Conservation (phyloP, 2,113 vertebrate genomes). For the Rhinichthys klamathensis region DNA sequence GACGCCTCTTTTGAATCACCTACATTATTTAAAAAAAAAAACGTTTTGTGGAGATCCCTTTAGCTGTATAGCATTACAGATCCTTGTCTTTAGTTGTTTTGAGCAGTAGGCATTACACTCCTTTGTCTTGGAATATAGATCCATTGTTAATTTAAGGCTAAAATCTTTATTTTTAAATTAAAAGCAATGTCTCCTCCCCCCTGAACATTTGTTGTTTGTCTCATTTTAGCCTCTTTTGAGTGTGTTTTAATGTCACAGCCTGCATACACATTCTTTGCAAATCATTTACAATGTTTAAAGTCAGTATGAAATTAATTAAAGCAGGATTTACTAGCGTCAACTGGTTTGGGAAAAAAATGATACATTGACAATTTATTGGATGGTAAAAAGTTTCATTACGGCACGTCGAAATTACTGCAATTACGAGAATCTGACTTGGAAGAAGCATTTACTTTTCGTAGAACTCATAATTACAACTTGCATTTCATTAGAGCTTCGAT, state of each 20-base stretch:
- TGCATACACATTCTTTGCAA: too few species aligned
- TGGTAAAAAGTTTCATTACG: not conserved
- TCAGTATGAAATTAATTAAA: not conserved
- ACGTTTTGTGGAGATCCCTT: not conserved
- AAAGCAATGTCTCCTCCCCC: slow-evolving; percentile 27
- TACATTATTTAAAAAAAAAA: not conserved
- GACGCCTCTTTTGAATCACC: not conserved
- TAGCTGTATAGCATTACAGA: slow-evolving; percentile 22
- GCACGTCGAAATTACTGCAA: not conserved
- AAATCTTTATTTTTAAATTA: slow-evolving; percentile 45
- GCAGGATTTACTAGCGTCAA: too few species aligned
- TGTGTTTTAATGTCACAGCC: not conserved
- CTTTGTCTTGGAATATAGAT: slow-evolving; percentile 22
- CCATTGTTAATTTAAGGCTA: slow-evolving; percentile 35
- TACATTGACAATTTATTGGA: not conserved
- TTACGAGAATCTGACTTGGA: not conserved
- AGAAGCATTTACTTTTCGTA: not conserved
- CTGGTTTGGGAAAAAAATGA: too few species aligned
- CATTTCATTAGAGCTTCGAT: not conserved
- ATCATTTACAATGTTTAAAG: not conserved
- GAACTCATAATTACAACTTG: not conserved
- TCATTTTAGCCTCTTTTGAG: not conserved
- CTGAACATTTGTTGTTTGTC: not conserved
- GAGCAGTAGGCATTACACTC: slow-evolving; percentile 17
- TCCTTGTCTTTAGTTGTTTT: slow-evolving; percentile 15